These are phyloP conservation scores for Pristionchus japonicus DNA, from an alignment of 2,888 invertebrate species.

Conservation along the genomic window DNA sequence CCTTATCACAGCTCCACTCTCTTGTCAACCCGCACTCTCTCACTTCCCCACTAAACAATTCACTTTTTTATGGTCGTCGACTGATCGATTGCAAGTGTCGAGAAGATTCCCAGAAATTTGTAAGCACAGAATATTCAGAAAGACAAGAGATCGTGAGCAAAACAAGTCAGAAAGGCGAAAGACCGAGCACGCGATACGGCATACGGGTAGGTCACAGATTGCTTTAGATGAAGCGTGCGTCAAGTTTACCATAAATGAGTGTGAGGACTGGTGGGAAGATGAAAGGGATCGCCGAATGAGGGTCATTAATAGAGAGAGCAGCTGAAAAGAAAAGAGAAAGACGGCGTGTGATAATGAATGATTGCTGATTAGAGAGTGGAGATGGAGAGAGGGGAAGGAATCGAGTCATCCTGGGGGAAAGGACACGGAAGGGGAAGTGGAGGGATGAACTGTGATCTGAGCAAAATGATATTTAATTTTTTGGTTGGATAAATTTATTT, in stretches of 20 bases:
- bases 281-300: constrained; percentile 16
- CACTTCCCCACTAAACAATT: constrained; percentile 9
- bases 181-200: neutral
- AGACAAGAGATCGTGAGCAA: neutral
- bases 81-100: neutral
- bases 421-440: neutral
- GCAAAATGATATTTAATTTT: too few species aligned
- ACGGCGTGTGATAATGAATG: constrained; percentile 31
- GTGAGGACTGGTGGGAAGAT: constrained; percentile 16
- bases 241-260: constrained; percentile 18
- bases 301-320: constrained; percentile 27
- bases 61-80: constrained; percentile 35
- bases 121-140: neutral
- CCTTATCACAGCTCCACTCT: constrained; percentile 22
- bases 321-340: neutral
- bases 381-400: constrained; percentile 1
- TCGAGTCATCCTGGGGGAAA: constrained; percentile 4
- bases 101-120: neutral
- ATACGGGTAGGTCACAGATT: neutral
- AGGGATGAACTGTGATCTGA: neutral
- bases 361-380: constrained; percentile 23
- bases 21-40: neutral
- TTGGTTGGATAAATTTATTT: too few species aligned
- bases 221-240: neutral
- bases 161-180: neutral